phyloP scores from a whole-genome alignment of 2,888 invertebrate species.

The Dinocampus coccinellae region DNA sequence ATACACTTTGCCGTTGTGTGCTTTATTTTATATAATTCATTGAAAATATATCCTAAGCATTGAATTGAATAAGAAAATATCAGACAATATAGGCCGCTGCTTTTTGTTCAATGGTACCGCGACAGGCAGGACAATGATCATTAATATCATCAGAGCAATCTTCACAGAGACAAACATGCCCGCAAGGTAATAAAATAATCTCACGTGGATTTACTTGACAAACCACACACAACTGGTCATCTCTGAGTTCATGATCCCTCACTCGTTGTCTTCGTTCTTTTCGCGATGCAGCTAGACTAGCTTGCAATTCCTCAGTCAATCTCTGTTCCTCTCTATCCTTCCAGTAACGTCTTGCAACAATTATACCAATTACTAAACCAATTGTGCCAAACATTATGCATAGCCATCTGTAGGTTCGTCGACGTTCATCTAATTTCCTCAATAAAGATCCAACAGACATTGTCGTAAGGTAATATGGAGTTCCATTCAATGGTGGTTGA shows the following conservation, averaged over 20 bases:
- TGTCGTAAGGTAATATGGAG: slow-evolving; percentile 84
- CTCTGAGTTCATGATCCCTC: slow-evolving; percentile 75
- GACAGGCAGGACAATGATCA: slow-evolving; percentile 84
- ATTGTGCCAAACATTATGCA: slow-evolving; percentile 73
- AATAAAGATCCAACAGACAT: slow-evolving; percentile 82
- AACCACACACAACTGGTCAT: slow-evolving; percentile 84
- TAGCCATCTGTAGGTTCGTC: slow-evolving; percentile 75
- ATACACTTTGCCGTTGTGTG: not conserved
- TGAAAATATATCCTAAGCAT: slow-evolving; percentile 37
- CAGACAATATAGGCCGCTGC: slow-evolving; percentile 83
- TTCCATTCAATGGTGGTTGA: slow-evolving; percentile 79
- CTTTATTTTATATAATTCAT: not conserved
- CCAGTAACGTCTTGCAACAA: slow-evolving; percentile 71
- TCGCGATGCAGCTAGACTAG: slow-evolving; percentile 75
- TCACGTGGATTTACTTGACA: slow-evolving; percentile 88
- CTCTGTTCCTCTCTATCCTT: slow-evolving; percentile 72
- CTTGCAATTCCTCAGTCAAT: slow-evolving; percentile 71
- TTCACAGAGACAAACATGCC: slow-evolving; percentile 91
- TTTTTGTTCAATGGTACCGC: slow-evolving; percentile 77
- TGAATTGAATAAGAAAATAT: slow-evolving; percentile 37
- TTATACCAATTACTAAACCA: slow-evolving; percentile 71
- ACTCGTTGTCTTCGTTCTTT: slow-evolving; percentile 77
- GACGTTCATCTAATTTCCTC: slow-evolving; percentile 80
- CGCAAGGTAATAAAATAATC: slow-evolving; percentile 89
- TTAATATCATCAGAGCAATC: slow-evolving; percentile 82